Percentiles rank a stretch among this genome's conserved stretches.
These are phyloP conservation scores for Kuschelorhynchus macadamiae DNA, from an alignment of 2,888 invertebrate species.

Conservation along the genomic window DNA sequence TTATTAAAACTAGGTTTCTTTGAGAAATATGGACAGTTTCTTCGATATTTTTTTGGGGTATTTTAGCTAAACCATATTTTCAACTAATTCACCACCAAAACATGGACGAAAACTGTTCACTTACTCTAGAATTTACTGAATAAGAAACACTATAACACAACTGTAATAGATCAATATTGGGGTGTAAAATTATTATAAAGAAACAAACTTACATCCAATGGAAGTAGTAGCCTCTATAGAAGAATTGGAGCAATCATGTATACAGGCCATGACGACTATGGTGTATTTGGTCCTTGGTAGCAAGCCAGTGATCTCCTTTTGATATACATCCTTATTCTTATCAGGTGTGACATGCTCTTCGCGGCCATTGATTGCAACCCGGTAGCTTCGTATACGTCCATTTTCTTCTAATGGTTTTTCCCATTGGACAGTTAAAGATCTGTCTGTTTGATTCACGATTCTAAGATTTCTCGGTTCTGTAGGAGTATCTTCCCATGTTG, in stretches of 20 bases:
- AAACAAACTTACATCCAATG: slow-evolving; percentile 69
- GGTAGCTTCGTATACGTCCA: slow-evolving; percentile 80
- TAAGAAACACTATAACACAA: not conserved
- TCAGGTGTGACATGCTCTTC: slow-evolving; percentile 4
- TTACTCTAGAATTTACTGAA: not conserved
- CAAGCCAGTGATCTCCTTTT: slow-evolving; percentile 65
- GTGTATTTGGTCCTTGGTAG: slow-evolving; percentile 78
- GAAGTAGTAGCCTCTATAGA: slow-evolving; percentile 64
- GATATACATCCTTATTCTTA: slow-evolving; percentile 25
- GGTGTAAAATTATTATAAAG: too few species aligned
- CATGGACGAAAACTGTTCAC: not conserved
- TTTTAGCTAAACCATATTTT: too few species aligned
- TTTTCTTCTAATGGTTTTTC: slow-evolving; percentile 79
- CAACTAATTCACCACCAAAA: too few species aligned
- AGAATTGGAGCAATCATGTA: slow-evolving; percentile 75
- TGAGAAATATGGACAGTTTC: too few species aligned
- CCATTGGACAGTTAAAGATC: slow-evolving; percentile 78
- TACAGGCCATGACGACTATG: slow-evolving; percentile 81
- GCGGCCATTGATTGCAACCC: slow-evolving; percentile 70
- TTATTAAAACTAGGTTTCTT: too few species aligned
- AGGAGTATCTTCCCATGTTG: slow-evolving; percentile 80
- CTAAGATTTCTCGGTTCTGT: slow-evolving; percentile 73
- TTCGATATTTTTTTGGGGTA: too few species aligned
- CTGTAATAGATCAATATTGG: too few species aligned
- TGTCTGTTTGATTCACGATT: slow-evolving; percentile 74